Conservation (phyloP, 2,888 invertebrate genomes). For the Unio delphinus region DNA sequence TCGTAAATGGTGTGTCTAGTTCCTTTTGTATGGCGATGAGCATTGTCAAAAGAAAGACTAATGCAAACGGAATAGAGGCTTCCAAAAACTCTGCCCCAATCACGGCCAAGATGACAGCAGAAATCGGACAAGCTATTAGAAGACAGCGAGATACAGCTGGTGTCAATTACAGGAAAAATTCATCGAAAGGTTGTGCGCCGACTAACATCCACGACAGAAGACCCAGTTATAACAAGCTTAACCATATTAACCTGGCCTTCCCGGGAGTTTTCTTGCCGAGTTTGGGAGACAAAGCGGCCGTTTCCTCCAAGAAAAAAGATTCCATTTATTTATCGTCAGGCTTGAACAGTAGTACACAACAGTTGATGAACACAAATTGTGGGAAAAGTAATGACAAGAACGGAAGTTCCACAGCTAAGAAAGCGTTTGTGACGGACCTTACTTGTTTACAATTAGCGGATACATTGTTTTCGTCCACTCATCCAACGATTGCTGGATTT, state of each 20-base stretch:
- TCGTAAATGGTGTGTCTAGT: too few species aligned
- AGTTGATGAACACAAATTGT: conserved; percentile 5
- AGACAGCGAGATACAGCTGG: conserved; percentile 19
- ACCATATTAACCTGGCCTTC: conserved; percentile 25
- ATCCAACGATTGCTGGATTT: conserved; percentile 19
- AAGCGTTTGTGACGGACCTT: conserved; percentile 15
- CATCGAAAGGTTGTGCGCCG: conserved; percentile 4
- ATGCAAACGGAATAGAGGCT: too few species aligned
- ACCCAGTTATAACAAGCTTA: conserved; percentile 14
- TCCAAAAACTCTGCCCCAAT: too few species aligned
- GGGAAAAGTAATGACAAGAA: too few species aligned
- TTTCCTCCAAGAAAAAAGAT: conserved; percentile 2
- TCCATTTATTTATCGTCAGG: background rate
- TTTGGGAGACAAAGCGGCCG: conserved; percentile 4
- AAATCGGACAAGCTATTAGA: conserved; percentile 28
- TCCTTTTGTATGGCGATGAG: too few species aligned
- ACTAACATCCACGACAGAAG: conserved; percentile 4
- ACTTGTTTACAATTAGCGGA: conserved; percentile 28
- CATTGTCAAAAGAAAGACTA: too few species aligned
- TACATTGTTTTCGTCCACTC: conserved; percentile 18
- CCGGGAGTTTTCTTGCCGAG: conserved; percentile 24
- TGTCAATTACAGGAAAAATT: conserved; percentile 25
- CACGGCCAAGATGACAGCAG: conserved; percentile 21
- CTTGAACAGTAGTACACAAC: conserved; percentile 15
- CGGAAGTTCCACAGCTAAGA: conserved; percentile 1